Evolutionary conservation across 35 echinoderm and acorn worm species (phyloP).

Genomic region (Strongylocentrotus purpuratus): DNA sequence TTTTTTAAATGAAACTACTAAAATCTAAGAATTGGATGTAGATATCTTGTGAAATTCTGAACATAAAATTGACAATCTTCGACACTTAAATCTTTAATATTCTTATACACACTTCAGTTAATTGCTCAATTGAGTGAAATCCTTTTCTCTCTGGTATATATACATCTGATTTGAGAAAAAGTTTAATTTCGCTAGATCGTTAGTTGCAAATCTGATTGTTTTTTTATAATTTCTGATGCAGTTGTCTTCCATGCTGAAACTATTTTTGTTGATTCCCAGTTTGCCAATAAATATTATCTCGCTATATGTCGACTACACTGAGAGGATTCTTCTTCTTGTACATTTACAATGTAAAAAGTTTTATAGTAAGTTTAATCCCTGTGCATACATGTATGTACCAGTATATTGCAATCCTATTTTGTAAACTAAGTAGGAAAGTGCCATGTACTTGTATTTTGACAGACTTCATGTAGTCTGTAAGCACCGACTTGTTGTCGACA

Average conservation of each 20-base stretch:
- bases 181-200: background rate
- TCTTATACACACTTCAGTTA: too few relatives aligned
- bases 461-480: background rate
- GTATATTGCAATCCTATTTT: background rate
- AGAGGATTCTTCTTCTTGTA: background rate
- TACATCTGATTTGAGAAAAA: background rate
- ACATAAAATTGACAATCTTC: too few relatives aligned
- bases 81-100: too few relatives aligned
- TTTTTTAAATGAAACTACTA: too few relatives aligned
- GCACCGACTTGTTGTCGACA: background rate
- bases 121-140: too few relatives aligned
- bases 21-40: too few relatives aligned
- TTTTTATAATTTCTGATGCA: background rate
- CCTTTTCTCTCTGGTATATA: too few relatives aligned
- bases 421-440: background rate
- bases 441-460: background rate
- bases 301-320: background rate
- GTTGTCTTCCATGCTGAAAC: slow-evolving; percentile 16
- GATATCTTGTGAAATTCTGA: too few relatives aligned
- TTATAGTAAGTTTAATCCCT: background rate
- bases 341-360: background rate
- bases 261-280: background rate
- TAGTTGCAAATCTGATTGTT: background rate
- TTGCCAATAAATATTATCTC: background rate
- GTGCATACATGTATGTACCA: background rate